Conservation (phyloP, 2,888 invertebrate species). For the Spodoptera picta region DNA sequence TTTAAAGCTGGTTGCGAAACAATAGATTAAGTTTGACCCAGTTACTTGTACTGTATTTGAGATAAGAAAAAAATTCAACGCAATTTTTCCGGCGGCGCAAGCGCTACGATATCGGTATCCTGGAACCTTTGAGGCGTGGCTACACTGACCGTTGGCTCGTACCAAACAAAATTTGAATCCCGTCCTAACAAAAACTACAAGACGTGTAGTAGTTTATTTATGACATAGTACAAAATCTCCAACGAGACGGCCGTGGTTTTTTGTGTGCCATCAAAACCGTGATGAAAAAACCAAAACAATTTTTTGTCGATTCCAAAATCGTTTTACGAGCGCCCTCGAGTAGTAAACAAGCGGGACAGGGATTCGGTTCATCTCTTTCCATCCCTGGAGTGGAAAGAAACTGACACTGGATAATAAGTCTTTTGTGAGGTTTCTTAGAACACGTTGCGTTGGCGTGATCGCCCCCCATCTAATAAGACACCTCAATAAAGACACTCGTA, state of each 20-base stretch:
- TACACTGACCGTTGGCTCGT: constrained; percentile 74
- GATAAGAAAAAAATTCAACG: constrained; percentile 80
- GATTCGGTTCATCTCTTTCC: constrained; percentile 61
- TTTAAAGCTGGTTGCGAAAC: constrained; percentile 65
- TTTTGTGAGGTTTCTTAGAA: constrained; percentile 81
- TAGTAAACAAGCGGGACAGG: constrained; percentile 79
- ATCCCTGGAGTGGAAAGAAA: constrained; percentile 69
- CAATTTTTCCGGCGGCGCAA: constrained; percentile 63
- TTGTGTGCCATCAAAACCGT: constrained; percentile 67
- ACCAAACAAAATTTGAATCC: constrained; percentile 77
- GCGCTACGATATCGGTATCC: constrained; percentile 47
- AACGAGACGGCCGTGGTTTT: constrained; percentile 75
- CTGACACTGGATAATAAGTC: constrained; percentile 76
- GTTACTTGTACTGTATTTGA: constrained; percentile 60
- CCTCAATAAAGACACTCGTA: constrained; percentile 61
- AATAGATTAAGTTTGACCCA: constrained; percentile 78
- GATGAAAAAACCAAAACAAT: constrained; percentile 86
- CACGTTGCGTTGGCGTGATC: constrained; percentile 68
- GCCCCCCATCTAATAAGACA: constrained; percentile 68
- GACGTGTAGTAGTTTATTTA: constrained; percentile 82
- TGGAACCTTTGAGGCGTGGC: constrained; percentile 58
- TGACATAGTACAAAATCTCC: constrained; percentile 79
- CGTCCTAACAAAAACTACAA: constrained; percentile 71
- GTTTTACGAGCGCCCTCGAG: constrained; percentile 85
- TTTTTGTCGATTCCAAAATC: constrained; percentile 81